These are phyloP conservation scores for Achroia grisella DNA, from an alignment of 1,140 invertebrate species.

Conservation along the genomic window DNA sequence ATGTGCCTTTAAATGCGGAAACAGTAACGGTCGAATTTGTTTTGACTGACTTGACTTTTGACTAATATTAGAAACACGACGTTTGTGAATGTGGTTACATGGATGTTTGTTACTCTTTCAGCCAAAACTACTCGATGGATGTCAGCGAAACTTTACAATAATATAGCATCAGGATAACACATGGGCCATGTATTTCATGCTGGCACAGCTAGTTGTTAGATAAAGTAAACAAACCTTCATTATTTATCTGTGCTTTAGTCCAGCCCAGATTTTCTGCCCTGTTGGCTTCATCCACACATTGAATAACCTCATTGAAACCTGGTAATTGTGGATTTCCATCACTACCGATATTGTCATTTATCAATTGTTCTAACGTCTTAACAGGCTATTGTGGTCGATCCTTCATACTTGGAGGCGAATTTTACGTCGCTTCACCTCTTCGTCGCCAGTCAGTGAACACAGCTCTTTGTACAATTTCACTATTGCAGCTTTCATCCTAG, in stretches of 20 bases:
- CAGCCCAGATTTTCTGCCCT: conserved; percentile 29
- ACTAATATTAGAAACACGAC: no score
- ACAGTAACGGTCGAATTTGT: no score
- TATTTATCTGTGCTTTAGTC: conserved; percentile 22
- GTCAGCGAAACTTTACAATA: no score
- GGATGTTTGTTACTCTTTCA: no score
- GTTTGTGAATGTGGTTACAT: no score
- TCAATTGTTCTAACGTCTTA: conserved; percentile 29
- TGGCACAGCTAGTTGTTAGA: no score
- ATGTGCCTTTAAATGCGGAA: no score
- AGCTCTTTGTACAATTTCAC: conserved; percentile 35
- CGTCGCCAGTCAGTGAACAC: conserved; percentile 24
- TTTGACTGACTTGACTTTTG: no score
- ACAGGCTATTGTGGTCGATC: conserved; percentile 29
- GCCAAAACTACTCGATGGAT: no score
- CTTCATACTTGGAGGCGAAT: conserved; percentile 25
- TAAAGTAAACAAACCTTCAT: conserved; percentile 33
- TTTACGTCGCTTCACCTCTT: conserved; percentile 18
- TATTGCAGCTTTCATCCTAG: conserved; percentile 36
- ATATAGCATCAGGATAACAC: no score
- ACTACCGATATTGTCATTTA: conserved; percentile 32
- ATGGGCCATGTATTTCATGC: no score
- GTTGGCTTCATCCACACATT: conserved; percentile 38
- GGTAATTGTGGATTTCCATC: conserved; percentile 38
- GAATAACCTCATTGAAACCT: conserved; percentile 40